Evolutionary conservation across 2,113 vertebrate genomes (phyloP), one percentile per base, ranked within the genome.

Genomic region (Centropus unirufus): DNA sequence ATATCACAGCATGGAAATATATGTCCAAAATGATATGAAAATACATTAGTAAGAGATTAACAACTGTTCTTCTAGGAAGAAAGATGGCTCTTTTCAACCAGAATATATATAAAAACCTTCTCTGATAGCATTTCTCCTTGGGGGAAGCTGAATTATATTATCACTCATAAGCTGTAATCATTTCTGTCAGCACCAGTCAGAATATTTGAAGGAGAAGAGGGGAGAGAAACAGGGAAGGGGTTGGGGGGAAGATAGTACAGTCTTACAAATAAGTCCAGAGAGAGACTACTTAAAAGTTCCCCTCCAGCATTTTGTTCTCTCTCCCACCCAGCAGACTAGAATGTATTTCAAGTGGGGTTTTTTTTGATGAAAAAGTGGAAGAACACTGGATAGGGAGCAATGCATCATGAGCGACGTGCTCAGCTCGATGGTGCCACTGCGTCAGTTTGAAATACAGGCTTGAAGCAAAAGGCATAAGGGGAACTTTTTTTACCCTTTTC

Each of bases 141-240:
- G 97, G 97, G 97, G 90, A 96, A 97, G 96, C 94, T 89, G 97
- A 98, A 98, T 97, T 97, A 97, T 97, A 98, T 98, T 98, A 99
- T 99, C 98, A 98, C 96, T 98, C 98, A 97, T 95, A 96, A 97
- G 96, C 95, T 84, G 96, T 98, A 98, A 99, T 98, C 97, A 89
- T 97, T 97, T 95, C 97, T 97, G 97, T 97, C 96, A 97, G 92
- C 88, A 95, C 76, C 83, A 89, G 89, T 93, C 90, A 95, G 91
- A 93, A 94, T 87, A 93, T 87, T 87, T 87, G 92, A 94, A 19
- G 74, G 83, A 92, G 91, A 83, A 90, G 77, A 93, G 81, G 91
- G 87, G 90, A 36, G 78, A 91, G 90, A 93, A 94, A 96, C 81
- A 93, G 9, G 13, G 42, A 83, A 87, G 42, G 6, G 66, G 66